Percentiles rank a stretch among this genome's conserved stretches.
These are phyloP conservation scores for Hypanus sabinus DNA, from an alignment of 2,113 vertebrate species.

Conservation along the genomic window DNA sequence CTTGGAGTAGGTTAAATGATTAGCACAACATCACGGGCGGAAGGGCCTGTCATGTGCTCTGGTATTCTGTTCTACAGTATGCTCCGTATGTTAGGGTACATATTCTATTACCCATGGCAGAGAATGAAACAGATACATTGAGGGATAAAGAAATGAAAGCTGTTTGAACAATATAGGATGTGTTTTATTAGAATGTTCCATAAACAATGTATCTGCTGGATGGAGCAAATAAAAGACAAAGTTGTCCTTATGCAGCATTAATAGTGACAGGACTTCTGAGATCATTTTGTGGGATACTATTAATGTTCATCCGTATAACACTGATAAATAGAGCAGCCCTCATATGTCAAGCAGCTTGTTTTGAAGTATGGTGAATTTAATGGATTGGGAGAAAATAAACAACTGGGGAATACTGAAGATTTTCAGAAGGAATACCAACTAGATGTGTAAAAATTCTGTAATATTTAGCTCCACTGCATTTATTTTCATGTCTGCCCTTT, in stretches of 20 bases:
- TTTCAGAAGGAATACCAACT: background rate
- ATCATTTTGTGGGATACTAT: background rate
- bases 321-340: background rate
- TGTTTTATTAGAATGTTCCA: background rate
- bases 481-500: too few species aligned
- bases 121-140: background rate
- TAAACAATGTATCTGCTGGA: background rate
- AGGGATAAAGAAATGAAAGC: background rate
- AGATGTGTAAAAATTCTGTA: too few species aligned
- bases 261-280: background rate
- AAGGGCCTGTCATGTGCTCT: too few species aligned
- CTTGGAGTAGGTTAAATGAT: too few species aligned
- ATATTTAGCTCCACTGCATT: too few species aligned
- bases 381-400: background rate
- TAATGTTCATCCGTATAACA: background rate
- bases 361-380: background rate
- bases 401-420: background rate
- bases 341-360: background rate
- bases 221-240: background rate
- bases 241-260: background rate
- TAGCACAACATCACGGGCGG: too few species aligned
- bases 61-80: too few species aligned
- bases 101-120: background rate
- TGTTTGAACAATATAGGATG: background rate
- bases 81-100: background rate